Evolutionary conservation across 2,797 vertebrate genomes (phyloP).

Genomic region (Rhinoraja longicauda): DNA sequence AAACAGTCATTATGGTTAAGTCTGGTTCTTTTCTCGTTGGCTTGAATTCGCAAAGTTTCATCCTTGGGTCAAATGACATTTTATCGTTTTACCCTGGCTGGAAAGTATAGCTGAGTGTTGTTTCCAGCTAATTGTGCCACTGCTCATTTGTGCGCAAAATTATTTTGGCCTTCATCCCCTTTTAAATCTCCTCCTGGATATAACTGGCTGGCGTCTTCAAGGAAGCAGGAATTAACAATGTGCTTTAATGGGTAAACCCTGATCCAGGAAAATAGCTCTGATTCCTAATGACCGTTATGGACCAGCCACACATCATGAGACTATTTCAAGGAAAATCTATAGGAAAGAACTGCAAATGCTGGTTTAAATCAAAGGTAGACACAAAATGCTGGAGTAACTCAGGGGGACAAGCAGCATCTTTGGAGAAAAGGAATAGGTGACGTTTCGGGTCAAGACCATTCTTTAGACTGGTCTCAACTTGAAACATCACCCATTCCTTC

Average conservation of each 20-base stretch:
- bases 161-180: background rate
- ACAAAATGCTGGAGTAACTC: no score
- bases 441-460: no score
- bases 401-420: no score
- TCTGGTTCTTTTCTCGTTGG: no score
- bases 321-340: background rate
- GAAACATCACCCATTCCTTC: no score
- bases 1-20: no score
- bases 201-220: background rate
- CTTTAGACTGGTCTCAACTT: background rate
- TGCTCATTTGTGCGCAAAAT: background rate
- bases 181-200: background rate
- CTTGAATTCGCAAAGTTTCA: background rate
- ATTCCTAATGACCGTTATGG: background rate
- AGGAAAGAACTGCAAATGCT: no score
- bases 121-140: no score
- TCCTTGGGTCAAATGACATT: background rate
- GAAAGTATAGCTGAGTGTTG: no score
- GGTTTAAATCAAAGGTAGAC: no score
- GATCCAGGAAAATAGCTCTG: background rate
- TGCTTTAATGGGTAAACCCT: background rate
- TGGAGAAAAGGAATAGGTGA: no score
- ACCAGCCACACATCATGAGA: background rate
- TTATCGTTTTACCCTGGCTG: background rate
- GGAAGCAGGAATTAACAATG: background rate